phyloP scores from a whole-genome alignment of 2,113 vertebrate species.

The Boulengeromyrus knoepffleri region DNA sequence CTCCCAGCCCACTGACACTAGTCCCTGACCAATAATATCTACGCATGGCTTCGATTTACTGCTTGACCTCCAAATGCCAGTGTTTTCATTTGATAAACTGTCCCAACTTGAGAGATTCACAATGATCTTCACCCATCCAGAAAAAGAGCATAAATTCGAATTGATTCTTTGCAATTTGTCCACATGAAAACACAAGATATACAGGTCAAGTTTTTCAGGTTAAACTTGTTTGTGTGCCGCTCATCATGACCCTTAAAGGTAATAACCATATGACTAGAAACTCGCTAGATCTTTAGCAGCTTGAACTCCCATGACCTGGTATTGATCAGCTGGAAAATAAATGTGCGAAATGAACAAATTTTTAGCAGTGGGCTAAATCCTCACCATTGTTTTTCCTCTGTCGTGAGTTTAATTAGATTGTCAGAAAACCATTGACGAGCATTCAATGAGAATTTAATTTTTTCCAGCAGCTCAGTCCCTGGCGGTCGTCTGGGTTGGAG shows the following conservation, averaged over 20 bases:
- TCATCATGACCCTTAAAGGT: background rate
- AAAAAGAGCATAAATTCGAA: background rate
- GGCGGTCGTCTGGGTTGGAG: background rate
- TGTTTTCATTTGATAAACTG: background rate
- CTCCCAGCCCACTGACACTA: background rate
- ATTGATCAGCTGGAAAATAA: background rate
- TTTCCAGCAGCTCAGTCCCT: background rate
- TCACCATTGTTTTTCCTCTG: background rate
- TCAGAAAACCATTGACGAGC: background rate
- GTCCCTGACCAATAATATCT: background rate
- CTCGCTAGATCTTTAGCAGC: background rate
- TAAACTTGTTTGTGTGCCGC: background rate
- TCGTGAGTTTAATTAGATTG: background rate
- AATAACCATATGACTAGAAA: background rate
- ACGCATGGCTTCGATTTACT: background rate
- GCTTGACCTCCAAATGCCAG: background rate
- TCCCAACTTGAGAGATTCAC: background rate
- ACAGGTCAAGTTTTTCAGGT: background rate
- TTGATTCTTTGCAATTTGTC: background rate
- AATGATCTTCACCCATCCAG: background rate
- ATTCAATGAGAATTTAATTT: background rate
- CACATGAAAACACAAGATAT: background rate
- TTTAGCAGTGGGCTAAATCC: background rate
- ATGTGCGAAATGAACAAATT: background rate
- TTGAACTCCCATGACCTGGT: background rate